Conservation (phyloP, 1,140 invertebrate genomes). For the Popillia japonica region DNA sequence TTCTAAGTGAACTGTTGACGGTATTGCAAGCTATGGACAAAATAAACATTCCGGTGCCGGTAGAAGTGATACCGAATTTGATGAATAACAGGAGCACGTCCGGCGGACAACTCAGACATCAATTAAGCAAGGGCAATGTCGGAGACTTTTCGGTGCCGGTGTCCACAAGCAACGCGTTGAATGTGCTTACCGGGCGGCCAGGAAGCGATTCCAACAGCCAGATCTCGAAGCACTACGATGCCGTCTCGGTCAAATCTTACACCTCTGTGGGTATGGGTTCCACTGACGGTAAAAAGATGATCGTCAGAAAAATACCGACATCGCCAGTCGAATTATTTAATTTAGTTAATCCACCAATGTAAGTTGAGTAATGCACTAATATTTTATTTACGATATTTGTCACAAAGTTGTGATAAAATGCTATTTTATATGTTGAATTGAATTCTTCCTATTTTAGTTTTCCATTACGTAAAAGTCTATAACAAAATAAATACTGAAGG, state of each 20-base stretch:
- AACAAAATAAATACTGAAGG: too few species aligned
- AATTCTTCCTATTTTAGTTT: too few species aligned
- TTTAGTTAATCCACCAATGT: constrained; percentile 81
- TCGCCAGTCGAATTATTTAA: constrained; percentile 83
- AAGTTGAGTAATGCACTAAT: constrained; percentile 62
- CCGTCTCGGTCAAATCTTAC: constrained; percentile 75
- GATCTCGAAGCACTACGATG: constrained; percentile 62
- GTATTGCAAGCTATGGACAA: constrained; percentile 21
- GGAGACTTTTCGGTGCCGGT: constrained; percentile 12
- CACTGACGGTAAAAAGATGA: constrained; percentile 84
- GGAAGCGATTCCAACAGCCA: constrained; percentile 53
- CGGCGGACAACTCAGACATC: background rate
- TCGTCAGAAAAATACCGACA: constrained; percentile 80
- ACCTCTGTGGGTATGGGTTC: constrained; percentile 86
- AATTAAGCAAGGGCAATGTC: background rate
- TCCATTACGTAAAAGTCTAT: too few species aligned
- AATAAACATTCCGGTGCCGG: constrained; percentile 30
- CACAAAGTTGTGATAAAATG: too few species aligned
- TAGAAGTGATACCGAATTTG: constrained; percentile 33
- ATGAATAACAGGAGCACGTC: background rate
- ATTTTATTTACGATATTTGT: too few species aligned
- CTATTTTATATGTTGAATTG: too few species aligned
- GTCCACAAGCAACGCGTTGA: background rate
- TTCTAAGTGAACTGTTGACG: constrained; percentile 20
- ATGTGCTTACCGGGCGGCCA: constrained; percentile 34